Evolutionary conservation across 2,113 vertebrate species (phyloP).

Genomic region (Rhinopithecus roxellana): DNA sequence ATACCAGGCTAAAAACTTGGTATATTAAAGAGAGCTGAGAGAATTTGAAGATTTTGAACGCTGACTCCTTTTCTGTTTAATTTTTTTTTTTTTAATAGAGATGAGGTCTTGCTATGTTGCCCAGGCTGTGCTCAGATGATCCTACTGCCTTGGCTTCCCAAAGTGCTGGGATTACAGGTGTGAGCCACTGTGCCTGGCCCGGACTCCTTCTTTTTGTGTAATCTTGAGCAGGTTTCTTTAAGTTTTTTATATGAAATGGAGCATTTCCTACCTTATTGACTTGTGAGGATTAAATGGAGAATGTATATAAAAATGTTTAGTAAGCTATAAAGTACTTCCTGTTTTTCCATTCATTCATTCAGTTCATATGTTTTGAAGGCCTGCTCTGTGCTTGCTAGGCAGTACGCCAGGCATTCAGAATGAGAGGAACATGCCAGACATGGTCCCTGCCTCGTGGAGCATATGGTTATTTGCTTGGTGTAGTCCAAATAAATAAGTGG

Average conservation of each 20-base stretch:
- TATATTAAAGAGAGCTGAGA: background rate
- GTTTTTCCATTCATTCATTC: background rate
- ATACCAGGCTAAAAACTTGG: background rate
- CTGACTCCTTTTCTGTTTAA: background rate
- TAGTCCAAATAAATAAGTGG: background rate
- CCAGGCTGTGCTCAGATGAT: too few species aligned
- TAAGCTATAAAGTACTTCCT: background rate
- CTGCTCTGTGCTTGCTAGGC: background rate
- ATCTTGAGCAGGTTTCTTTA: constrained; percentile 37
- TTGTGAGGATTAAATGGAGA: background rate
- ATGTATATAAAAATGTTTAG: background rate
- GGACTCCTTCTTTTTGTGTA: background rate
- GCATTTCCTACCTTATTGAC: constrained; percentile 6
- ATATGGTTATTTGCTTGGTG: background rate
- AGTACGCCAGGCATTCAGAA: background rate
- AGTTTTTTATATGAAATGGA: background rate
- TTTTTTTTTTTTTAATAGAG: too few species aligned
- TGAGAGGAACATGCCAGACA: background rate
- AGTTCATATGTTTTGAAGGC: background rate
- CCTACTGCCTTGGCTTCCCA: too few species aligned
- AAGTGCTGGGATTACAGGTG: too few species aligned
- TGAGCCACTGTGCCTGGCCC: too few species aligned
- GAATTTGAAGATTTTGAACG: background rate
- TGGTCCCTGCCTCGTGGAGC: background rate
- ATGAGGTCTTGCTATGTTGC: too few species aligned